These are phyloP conservation scores for Bugula neritina DNA, from an alignment of 2,888 invertebrate genomes.

Conservation along the genomic window DNA sequence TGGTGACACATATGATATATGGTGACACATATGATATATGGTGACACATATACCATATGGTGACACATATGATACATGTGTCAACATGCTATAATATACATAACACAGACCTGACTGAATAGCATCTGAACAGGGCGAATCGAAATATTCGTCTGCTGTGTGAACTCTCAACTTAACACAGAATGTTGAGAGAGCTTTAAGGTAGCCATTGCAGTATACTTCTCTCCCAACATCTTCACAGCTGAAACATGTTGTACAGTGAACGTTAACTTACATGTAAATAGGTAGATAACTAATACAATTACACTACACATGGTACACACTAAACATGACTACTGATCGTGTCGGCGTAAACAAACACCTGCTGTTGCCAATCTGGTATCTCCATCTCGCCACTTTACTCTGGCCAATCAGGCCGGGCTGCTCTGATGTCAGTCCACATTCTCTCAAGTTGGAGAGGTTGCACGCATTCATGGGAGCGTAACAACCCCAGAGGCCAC, in stretches of 20 bases:
- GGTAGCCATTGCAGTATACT: conserved; percentile 14
- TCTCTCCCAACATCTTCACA: not conserved
- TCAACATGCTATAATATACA: no score
- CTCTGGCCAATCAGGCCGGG: not conserved
- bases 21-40: no score
- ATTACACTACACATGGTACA: no score
- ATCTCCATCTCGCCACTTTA: not conserved
- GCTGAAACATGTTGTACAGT: conserved; percentile 1
- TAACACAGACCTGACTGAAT: not conserved
- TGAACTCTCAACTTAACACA: conserved; percentile 15
- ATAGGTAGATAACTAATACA: no score
- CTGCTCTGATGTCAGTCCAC: not conserved
- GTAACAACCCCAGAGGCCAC: not conserved
- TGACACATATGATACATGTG: no score
- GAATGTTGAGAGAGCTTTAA: not conserved
- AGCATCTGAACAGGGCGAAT: conserved; percentile 1
- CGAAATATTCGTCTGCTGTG: conserved; percentile 17
- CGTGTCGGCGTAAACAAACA: no score
- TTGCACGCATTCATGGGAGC: not conserved
- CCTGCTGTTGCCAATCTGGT: not conserved
- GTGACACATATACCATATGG: no score
- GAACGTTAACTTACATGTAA: no score
- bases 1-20: no score
- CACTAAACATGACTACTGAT: no score
- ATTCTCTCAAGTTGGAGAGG: not conserved